Percentiles rank a stretch among this genome's conserved stretches.
These are phyloP conservation scores for Calcarius ornatus DNA, from an alignment of 2,113 vertebrate species.

Conservation along the genomic window DNA sequence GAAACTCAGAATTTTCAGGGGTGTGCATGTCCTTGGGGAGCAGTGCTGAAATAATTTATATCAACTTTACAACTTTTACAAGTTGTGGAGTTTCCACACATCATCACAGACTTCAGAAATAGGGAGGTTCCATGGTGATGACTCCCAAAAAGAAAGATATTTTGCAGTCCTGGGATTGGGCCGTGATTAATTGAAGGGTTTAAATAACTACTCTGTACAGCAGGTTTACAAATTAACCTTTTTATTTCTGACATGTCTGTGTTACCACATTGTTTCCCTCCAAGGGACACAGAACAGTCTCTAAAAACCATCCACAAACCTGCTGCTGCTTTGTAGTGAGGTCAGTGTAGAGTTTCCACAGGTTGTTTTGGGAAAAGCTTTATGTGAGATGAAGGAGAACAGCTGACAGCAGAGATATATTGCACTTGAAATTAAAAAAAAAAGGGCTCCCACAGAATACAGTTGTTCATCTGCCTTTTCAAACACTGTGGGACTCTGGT, in stretches of 20 bases:
- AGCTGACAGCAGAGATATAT: not conserved
- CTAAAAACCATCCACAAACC: not conserved
- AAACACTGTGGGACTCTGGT: not conserved
- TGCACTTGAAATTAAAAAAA: not conserved
- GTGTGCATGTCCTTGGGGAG: not conserved
- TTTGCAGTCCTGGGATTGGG: not conserved
- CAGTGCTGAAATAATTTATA: not conserved
- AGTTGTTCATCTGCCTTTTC: not conserved
- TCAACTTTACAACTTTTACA: not conserved
- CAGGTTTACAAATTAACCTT: slow-evolving; percentile 18
- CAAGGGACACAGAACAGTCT: not conserved
- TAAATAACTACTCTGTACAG: not conserved
- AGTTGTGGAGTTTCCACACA: not conserved
- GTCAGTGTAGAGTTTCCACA: not conserved
- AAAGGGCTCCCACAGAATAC: not conserved
- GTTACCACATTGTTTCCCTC: not conserved
- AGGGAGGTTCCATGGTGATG: slow-evolving; percentile 10
- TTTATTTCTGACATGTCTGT: not conserved
- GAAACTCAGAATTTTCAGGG: not conserved
- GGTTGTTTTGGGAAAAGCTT: not conserved
- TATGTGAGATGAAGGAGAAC: not conserved
- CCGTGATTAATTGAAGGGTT: not conserved
- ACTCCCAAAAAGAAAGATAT: not conserved
- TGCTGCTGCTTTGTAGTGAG: not conserved
- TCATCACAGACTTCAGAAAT: not conserved